A percentile compares a stretch with the other conserved stretches of the same genome.
Conservation (phyloP, 2,113 vertebrate species). For the Rhinoptilus africanus region DNA sequence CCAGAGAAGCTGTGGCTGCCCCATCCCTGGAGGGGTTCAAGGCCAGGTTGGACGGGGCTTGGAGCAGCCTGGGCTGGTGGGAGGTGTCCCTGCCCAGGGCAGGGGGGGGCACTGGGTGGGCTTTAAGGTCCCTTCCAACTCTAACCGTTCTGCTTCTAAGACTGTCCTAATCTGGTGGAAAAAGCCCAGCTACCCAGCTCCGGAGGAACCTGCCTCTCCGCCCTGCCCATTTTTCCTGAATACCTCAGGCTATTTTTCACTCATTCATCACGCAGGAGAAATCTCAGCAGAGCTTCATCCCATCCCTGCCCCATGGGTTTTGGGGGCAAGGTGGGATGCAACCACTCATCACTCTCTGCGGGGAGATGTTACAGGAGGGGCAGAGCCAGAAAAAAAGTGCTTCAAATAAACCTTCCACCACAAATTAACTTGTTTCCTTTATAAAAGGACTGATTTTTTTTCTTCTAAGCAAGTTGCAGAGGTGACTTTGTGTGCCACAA, state of each 20-base stretch:
- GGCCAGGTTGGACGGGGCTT: not conserved
- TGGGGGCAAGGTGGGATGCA: not conserved
- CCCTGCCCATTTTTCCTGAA: not conserved
- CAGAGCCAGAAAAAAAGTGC: not conserved
- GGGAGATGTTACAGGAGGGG: not conserved
- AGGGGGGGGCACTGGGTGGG: not conserved
- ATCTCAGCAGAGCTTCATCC: not conserved
- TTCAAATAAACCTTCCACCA: not conserved
- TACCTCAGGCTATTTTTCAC: not conserved
- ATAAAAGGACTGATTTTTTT: rapidly evolving
- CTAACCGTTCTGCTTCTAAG: no score
- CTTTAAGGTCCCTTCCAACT: not conserved
- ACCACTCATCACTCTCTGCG: not conserved
- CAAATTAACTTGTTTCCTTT: not conserved
- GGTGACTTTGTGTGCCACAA: rapidly evolving
- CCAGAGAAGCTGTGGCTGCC: not conserved
- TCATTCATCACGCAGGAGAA: not conserved
- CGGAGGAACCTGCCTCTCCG: not conserved
- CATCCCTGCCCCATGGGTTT: not conserved
- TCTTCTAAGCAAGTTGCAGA: not conserved
- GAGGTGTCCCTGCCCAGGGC: not conserved
- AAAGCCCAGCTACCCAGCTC: not conserved
- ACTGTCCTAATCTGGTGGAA: not conserved
- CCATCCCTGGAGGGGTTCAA: not conserved
- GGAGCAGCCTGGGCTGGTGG: not conserved